Evolutionary conservation across 2,888 invertebrate genomes (phyloP).

Genomic region (Orchestes rusci): DNA sequence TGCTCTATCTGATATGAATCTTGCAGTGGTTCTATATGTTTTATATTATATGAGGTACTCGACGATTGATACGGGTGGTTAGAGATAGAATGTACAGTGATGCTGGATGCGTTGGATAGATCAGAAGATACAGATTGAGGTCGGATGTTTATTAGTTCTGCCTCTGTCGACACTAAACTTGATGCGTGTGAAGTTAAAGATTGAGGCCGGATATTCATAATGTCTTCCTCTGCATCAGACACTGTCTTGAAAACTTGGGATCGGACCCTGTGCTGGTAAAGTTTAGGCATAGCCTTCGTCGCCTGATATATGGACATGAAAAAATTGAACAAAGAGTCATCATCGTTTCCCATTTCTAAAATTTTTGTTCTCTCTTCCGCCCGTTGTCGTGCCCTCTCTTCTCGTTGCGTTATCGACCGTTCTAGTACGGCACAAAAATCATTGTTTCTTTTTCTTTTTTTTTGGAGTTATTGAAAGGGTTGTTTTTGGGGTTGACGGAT

Average conservation of each 20-base stretch:
- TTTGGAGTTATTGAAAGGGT: too few relatives aligned
- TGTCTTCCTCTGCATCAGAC: neutral
- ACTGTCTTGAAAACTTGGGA: slow-evolving; percentile 1
- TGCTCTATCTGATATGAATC: too few relatives aligned
- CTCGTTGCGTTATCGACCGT: neutral
- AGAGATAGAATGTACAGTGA: too few relatives aligned
- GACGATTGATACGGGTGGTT: too few relatives aligned
- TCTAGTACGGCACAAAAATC: neutral
- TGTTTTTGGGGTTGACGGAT: too few relatives aligned
- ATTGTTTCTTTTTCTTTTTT: neutral
- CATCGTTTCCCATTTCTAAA: neutral
- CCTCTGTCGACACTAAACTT: too few relatives aligned
- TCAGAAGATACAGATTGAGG: too few relatives aligned
- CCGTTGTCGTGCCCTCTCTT: slow-evolving; percentile 1
- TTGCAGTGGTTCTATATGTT: too few relatives aligned
- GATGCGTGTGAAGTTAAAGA: too few relatives aligned
- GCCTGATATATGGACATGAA: slow-evolving; percentile 1
- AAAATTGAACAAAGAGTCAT: neutral
- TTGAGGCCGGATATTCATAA: slow-evolving; percentile 1
- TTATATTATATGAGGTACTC: too few relatives aligned
- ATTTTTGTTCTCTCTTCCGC: neutral
- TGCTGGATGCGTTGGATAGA: too few relatives aligned
- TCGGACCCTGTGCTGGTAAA: slow-evolving; percentile 1
- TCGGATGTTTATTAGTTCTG: too few relatives aligned
- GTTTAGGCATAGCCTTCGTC: neutral